Base-by-base conservation (phyloP, 1,140 invertebrate genomes). In the Anastrepha obliqua region DNA sequence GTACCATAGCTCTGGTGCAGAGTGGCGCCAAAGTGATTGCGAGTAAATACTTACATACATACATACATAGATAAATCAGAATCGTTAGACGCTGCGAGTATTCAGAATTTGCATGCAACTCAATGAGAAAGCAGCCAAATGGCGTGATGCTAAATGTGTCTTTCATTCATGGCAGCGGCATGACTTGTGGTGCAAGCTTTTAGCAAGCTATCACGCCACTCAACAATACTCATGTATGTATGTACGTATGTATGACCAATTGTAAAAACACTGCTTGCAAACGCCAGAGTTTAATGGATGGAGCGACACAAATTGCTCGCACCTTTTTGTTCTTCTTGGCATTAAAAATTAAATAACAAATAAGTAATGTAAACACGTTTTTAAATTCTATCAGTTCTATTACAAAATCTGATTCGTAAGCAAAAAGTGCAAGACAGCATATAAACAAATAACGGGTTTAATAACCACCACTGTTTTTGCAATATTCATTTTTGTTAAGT, bases 361-460 rank as follows among this genome's bases (percentile, higher is more conserved):
- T 62, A 62, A 8, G 51, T 55, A 55, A 20, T 58, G n/a, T 58
- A 70, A 13, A 29, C n/a, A 81, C 9, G n/a, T 81, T 55, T 81
- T 81, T 29, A 7, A 20, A 9, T 81, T 81, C 51, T 17, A 51
- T 74, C 47, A 81, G 20, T 81, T 81, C 51, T 17, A 51, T 74
- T 74, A 81, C n/a, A 55, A 81, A 29, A 47, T 58, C 55, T 81
- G 51, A 81, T 51, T 81, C 20, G 9, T 17, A 81, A 81, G n/a
- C 47, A 81, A 17, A 81, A 55, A 81, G 55, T 2, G 0, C n/a
- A 81, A 81, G 55, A 81, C 3, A 47, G 17, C 3, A 39, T 29
- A 15, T 74, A n/a, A 74, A 47, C 42, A 78, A 78, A 6, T 39
- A 20, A 81, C 74, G 44, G 8, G 74, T 55, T 55, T 81, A 13